These are phyloP conservation scores for Aeoliscus strigatus DNA, from an alignment of 2,797 vertebrate species.

Conservation along the genomic window DNA sequence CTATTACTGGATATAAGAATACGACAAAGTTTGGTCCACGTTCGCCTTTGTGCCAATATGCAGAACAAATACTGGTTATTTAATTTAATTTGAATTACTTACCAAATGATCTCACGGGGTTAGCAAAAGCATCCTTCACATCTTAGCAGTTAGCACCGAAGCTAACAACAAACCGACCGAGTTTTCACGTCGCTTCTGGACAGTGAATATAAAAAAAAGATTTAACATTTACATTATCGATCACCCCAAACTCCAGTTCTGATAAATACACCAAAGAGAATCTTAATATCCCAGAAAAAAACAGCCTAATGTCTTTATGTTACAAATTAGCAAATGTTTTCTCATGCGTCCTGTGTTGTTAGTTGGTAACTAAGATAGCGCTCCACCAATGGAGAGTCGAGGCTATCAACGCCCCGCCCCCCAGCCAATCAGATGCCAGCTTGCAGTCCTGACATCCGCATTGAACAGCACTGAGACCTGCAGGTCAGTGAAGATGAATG, in stretches of 20 bases:
- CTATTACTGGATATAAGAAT: neutral
- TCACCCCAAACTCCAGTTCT: fast-evolving
- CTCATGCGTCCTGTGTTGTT: slow-evolving; percentile 51
- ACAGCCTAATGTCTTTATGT: slow-evolving; percentile 8
- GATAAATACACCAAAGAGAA: neutral
- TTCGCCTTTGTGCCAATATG: neutral
- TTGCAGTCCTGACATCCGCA: no score
- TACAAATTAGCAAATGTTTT: slow-evolving; percentile 23
- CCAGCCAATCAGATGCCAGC: neutral
- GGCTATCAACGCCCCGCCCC: slow-evolving; percentile 38
- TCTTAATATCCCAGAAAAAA: slow-evolving; percentile 23
- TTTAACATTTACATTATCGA: fast-evolving
- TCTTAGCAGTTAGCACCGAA: slow-evolving; percentile 13
- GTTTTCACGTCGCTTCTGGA: slow-evolving; percentile 17
- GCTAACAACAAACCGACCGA: slow-evolving; percentile 47
- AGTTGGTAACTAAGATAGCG: slow-evolving; percentile 68
- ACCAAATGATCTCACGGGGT: neutral
- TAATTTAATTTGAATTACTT: no score
- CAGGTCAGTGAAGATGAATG: no score
- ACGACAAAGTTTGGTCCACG: neutral
- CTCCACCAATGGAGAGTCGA: slow-evolving; percentile 55
- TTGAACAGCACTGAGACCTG: no score
- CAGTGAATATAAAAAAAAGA: neutral
- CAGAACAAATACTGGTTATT: neutral
- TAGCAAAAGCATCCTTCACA: neutral